phyloP scores from a whole-genome alignment of 1,140 invertebrate genomes.

The Triops cancriformis region DNA sequence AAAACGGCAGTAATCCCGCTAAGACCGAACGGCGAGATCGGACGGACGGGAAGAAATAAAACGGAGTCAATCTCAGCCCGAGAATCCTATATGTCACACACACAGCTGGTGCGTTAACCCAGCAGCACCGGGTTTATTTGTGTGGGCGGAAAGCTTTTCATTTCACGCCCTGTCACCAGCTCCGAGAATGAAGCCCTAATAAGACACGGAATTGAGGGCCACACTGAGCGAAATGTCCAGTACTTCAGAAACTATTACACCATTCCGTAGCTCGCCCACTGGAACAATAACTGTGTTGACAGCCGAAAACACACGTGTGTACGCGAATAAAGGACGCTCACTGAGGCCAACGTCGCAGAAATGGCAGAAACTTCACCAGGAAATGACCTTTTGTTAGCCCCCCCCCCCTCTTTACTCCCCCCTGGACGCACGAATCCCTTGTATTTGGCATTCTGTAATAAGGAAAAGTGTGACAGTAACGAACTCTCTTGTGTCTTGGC shows the following conservation, averaged over 20 bases:
- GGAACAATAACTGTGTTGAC: neutral
- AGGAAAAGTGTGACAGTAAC: no score
- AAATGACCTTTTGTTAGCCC: no score
- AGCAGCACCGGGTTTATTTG: neutral
- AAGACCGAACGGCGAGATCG: neutral
- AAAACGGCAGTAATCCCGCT: neutral
- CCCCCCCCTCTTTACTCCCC: no score
- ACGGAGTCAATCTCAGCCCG: neutral
- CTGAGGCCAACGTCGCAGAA: no score
- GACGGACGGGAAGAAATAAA: neutral
- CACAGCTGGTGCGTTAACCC: neutral
- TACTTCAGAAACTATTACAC: neutral
- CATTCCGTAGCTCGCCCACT: neutral
- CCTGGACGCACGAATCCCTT: no score
- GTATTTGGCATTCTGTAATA: no score
- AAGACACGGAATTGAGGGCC: neutral
- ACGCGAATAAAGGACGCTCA: no score
- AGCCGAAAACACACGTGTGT: neutral
- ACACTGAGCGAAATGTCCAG: neutral
- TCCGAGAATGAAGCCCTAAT: neutral
- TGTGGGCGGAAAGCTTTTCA: neutral
- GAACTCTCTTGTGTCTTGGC: no score
- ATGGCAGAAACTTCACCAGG: no score
- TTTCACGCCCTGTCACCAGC: slow-evolving; percentile 3
- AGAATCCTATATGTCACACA: neutral